Evolutionary conservation across 2,888 invertebrate genomes (phyloP).

Genomic region (Harpalus rufipes): DNA sequence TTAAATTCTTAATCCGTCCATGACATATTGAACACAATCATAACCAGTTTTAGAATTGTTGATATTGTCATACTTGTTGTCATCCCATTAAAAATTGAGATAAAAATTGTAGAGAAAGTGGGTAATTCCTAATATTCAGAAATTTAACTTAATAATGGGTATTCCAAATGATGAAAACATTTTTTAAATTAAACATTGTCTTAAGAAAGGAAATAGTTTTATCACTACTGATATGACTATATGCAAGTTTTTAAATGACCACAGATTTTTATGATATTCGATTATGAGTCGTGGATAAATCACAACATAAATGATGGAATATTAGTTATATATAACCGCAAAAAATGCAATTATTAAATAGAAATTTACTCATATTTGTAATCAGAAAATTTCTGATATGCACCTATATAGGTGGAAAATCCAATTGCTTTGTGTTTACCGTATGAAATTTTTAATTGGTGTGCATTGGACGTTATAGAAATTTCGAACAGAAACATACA

Average conservation of each 20-base stretch:
- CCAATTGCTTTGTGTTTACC: not conserved
- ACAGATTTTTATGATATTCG: not conserved
- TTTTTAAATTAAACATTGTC: too few species aligned
- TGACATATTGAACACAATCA: conserved; percentile 9
- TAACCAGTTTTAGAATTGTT: conserved; percentile 9
- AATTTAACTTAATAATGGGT: not conserved
- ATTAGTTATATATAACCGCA: not conserved
- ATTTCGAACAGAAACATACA: too few species aligned
- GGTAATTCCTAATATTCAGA: not conserved
- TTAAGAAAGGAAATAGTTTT: too few species aligned
- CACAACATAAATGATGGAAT: not conserved
- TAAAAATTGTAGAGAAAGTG: not conserved
- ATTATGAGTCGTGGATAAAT: not conserved
- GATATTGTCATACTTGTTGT: not conserved
- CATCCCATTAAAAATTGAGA: conserved; percentile 17
- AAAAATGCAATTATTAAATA: not conserved
- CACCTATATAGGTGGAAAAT: conserved; percentile 4
- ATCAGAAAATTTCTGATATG: conserved; percentile 10
- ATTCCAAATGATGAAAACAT: not conserved
- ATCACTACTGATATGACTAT: too few species aligned
- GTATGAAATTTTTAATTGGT: too few species aligned
- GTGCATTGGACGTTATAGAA: too few species aligned
- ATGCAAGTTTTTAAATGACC: too few species aligned
- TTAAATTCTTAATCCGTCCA: not conserved
- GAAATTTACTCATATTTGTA: conserved; percentile 20